Conservation (phyloP, 2,113 vertebrate genomes). For the Salvator merianae region DNA sequence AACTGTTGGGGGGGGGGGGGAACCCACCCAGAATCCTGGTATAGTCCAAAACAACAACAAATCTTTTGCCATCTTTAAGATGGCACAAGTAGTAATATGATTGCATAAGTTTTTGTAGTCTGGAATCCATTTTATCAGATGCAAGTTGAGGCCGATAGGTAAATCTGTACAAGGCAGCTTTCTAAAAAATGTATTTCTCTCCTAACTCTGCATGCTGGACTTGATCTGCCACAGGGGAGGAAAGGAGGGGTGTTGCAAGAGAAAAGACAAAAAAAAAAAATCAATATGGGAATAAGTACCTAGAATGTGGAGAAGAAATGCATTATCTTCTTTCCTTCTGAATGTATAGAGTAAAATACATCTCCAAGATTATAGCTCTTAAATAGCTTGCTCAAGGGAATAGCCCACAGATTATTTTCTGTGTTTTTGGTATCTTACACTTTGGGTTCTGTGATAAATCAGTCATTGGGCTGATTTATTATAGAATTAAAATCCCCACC, state of each 20-base stretch:
- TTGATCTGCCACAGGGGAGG: neutral
- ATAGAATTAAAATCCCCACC: constrained; percentile 6
- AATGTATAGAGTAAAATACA: neutral
- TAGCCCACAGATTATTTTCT: neutral
- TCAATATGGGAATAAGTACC: neutral
- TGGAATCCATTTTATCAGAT: neutral
- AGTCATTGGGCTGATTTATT: constrained; percentile 3
- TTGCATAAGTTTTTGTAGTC: neutral
- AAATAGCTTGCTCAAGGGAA: constrained; percentile 7
- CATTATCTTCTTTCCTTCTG: neutral
- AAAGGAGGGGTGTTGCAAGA: too few species aligned
- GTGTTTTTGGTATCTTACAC: neutral
- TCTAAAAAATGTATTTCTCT: neutral
- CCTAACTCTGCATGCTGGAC: neutral
- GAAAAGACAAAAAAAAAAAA: neutral
- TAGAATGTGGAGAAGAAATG: neutral
- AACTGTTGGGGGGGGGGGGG: neutral
- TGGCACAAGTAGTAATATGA: neutral
- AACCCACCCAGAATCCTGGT: neutral
- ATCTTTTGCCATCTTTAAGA: neutral
- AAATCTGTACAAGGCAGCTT: neutral
- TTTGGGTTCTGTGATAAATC: constrained; percentile 15
- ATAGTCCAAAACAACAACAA: too few species aligned
- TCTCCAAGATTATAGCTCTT: neutral
- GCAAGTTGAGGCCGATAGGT: neutral